phyloP scores from a whole-genome alignment of 2,888 invertebrate genomes.

The Noctua fimbriata region DNA sequence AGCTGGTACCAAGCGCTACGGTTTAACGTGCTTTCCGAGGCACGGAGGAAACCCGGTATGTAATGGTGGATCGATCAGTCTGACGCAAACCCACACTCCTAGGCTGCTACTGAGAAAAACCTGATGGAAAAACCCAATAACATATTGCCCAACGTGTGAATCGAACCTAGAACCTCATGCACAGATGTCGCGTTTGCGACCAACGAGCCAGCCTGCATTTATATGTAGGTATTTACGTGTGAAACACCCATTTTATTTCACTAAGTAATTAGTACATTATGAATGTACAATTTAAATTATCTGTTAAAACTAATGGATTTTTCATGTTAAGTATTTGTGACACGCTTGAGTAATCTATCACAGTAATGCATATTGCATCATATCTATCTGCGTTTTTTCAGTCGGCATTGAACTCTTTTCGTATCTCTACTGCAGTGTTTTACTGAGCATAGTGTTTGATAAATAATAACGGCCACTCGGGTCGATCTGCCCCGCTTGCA shows the following conservation, averaged over 20 bases:
- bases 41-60: no score
- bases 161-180: not conserved
- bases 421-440: not conserved
- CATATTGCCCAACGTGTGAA: not conserved
- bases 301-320: conserved; percentile 8
- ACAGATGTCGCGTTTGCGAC: not conserved
- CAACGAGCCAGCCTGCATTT: not conserved
- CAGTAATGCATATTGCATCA: not conserved
- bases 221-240: not conserved
- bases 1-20: no score
- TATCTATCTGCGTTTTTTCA: not conserved
- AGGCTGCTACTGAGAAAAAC: not conserved
- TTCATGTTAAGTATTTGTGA: not conserved
- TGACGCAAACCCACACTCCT: not conserved
- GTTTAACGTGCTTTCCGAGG: no score
- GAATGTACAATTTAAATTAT: not conserved
- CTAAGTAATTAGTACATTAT: not conserved
- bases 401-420: not conserved
- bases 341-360: not conserved
- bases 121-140: not conserved
- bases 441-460: no score
- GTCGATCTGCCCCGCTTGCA: no score
- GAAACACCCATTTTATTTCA: no score
- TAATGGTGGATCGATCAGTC: no score
- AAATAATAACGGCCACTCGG: no score